Conservation (phyloP, 2,797 vertebrate species). For the Sebastes trivittatus region DNA sequence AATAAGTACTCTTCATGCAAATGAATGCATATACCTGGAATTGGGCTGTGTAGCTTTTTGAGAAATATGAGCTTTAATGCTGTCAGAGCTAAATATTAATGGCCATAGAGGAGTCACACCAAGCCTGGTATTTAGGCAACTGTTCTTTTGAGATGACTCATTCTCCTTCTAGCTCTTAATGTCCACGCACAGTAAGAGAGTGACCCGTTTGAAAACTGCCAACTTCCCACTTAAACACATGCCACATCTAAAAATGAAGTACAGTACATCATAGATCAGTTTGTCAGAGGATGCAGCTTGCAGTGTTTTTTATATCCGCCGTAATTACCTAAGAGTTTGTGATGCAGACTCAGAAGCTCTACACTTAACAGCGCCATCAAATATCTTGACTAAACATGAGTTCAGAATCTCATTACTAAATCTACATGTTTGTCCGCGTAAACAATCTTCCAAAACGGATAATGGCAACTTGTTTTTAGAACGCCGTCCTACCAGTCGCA, state of each 20-base stretch:
- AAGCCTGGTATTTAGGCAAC: slow-evolving; percentile 20
- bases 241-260: slow-evolving; percentile 42
- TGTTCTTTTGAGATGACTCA: slow-evolving; percentile 48
- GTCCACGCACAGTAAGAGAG: slow-evolving; percentile 30
- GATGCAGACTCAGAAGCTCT: slow-evolving; percentile 23
- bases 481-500: not conserved
- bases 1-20: slow-evolving; percentile 25
- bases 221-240: slow-evolving; percentile 41
- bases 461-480: slow-evolving; percentile 19
- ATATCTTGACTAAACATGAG: slow-evolving; percentile 35
- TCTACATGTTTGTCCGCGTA: slow-evolving; percentile 31
- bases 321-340: slow-evolving; percentile 31
- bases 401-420: slow-evolving; percentile 25
- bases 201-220: slow-evolving; percentile 39
- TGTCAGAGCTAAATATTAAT: slow-evolving; percentile 30
- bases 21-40: slow-evolving; percentile 39
- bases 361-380: slow-evolving; percentile 13
- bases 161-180: slow-evolving; percentile 18
- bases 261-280: slow-evolving; percentile 35
- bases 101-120: slow-evolving; percentile 17
- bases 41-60: slow-evolving; percentile 11
- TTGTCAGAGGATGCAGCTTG: slow-evolving; percentile 39
- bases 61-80: not conserved
- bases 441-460: slow-evolving; percentile 22
- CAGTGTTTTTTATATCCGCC: slow-evolving; percentile 35